Evolutionary conservation across 1,140 invertebrate species (phyloP), one percentile per base, ranked within the genome.

Genomic region (Teleogryllus occipitalis): DNA sequence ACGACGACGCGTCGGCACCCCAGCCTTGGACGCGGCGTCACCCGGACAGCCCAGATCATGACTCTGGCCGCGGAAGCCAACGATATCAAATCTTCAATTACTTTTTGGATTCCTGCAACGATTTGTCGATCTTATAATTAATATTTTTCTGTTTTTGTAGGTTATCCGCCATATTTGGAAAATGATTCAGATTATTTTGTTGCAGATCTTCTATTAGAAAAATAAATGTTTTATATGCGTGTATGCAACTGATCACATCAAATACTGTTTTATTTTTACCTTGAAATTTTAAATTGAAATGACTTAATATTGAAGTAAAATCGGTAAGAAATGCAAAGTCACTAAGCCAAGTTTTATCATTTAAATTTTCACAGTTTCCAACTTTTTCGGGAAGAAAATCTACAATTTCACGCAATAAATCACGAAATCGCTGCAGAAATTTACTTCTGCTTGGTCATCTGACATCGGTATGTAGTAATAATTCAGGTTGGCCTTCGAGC

Each of bases 111-210:
- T 80, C 81, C 81, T 14, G 75, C 48, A 10, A 82, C 76, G 80
- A 81, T 74, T 82, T 79, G 49, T 82, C 81, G 54, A 81, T 78
- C 74, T 78, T 79, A 81, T 81, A 81, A 81, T 82, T 78, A 81
- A 79, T 77, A 81, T 82, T 80, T 80, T 76, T 75, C 79, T 82
- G 75, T 82, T 82, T 82, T 82, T 80, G 77, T 82, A 82, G n/a
- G 75, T 79, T 46, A 80, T 82, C 79, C 18, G 76, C 47, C 80
- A 82, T 82, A 79, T 82, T 81, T 81, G 81, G 77, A 81, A 82
- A 82, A 80, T 82, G 79, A 78, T 82, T 82, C 78, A 82, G 22
- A 80, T 81, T 80, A 79, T 81, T 81, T 82, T 77, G 80, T 80
- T 22, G 75, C n/a, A 84, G 82, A 83, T 80, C 81, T 81, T 81